A percentile compares a stretch with the other conserved stretches of the same genome.
Evolutionary conservation across 2,113 vertebrate species (phyloP).

Genomic region (Morone chrysops): DNA sequence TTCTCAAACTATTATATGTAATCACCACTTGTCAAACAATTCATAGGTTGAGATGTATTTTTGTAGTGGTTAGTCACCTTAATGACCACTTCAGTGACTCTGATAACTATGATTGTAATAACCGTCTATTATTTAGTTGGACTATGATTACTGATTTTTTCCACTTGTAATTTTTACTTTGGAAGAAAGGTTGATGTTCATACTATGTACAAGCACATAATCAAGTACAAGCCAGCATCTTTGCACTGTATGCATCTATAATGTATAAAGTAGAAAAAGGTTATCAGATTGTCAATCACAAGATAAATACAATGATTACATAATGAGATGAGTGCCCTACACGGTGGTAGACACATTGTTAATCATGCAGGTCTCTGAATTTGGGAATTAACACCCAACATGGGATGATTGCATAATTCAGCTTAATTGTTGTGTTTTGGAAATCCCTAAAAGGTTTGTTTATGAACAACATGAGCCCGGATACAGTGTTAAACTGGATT

Average conservation of each 20-base stretch:
- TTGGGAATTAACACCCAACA: neutral
- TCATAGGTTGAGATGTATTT: neutral
- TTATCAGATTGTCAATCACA: neutral
- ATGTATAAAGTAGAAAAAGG: neutral
- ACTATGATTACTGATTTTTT: neutral
- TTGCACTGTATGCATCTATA: neutral
- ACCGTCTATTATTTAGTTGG: neutral
- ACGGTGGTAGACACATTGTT: neutral
- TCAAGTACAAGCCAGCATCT: neutral
- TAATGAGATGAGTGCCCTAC: neutral
- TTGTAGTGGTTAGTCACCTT: neutral
- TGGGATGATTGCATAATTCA: slow-evolving; percentile 9
- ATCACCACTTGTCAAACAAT: too few relatives aligned
- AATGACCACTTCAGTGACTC: neutral
- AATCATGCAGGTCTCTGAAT: neutral
- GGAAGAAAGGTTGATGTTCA: neutral
- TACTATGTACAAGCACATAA: neutral
- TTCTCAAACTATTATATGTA: neutral
- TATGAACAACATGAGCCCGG: slow-evolving; percentile 12
- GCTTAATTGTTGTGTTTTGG: slow-evolving; percentile 7
- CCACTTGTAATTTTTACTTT: neutral
- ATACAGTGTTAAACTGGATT: slow-evolving; percentile 18
- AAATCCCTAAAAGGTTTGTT: slow-evolving; percentile 9
- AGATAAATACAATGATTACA: neutral
- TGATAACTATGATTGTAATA: neutral